phyloP scores from a whole-genome alignment of 2,797 vertebrate genomes.

The Buceros bicornis region DNA sequence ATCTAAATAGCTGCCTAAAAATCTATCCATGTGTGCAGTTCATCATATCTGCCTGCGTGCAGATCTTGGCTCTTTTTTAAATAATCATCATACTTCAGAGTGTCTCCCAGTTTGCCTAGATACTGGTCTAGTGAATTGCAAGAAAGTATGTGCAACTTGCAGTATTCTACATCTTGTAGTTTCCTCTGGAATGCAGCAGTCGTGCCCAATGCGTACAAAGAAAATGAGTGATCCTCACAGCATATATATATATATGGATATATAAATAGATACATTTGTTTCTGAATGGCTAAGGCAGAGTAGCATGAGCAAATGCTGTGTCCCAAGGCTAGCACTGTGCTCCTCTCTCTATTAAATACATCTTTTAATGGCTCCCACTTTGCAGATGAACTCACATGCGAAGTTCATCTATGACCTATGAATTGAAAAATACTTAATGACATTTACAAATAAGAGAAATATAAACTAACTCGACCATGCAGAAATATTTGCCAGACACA shows the following conservation, averaged over 20 bases:
- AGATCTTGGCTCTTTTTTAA: neutral
- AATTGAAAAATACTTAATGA: neutral
- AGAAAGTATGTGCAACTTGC: neutral
- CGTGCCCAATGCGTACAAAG: neutral
- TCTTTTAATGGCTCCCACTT: neutral
- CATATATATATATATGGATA: neutral
- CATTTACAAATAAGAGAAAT: neutral
- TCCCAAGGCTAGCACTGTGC: neutral
- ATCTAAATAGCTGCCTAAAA: neutral
- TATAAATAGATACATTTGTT: neutral
- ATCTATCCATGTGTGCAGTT: neutral
- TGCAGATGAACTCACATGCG: neutral
- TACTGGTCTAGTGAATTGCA: neutral
- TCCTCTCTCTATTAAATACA: neutral
- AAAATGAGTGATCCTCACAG: neutral
- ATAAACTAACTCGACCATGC: neutral
- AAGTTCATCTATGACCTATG: neutral
- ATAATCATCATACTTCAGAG: neutral
- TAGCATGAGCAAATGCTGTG: neutral
- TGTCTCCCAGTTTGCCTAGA: neutral
- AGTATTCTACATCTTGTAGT: accelerated
- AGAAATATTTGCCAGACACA: neutral
- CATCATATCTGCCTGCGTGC: neutral
- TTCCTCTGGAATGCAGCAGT: accelerated
- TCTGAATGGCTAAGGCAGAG: neutral